Evolutionary conservation across 1,140 invertebrate genomes (phyloP).

Genomic region (Drosophila obscura): DNA sequence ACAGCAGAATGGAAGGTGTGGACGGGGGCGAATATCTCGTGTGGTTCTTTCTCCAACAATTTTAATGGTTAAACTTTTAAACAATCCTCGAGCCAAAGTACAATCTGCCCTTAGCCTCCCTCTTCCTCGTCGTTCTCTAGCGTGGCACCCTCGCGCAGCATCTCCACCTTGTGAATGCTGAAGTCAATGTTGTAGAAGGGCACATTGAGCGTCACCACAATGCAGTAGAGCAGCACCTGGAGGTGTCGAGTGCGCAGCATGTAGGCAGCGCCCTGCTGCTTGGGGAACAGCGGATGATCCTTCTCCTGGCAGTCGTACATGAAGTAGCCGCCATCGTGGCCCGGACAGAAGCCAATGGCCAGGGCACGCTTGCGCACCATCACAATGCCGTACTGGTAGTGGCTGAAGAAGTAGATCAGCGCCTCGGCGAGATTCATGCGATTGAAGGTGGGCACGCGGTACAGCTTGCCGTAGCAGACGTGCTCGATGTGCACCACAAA

Average conservation of each 20-base stretch:
- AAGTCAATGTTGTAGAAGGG: slow-evolving; percentile 80
- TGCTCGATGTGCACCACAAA: slow-evolving; percentile 86
- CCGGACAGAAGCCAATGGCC: slow-evolving; percentile 85
- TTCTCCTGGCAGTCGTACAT: slow-evolving; percentile 87
- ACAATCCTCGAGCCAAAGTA: too few species aligned
- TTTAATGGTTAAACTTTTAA: too few species aligned
- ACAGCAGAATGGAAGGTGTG: too few species aligned
- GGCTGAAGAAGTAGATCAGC: slow-evolving; percentile 86
- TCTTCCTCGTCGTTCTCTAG: slow-evolving; percentile 67
- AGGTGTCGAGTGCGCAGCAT: slow-evolving; percentile 86
- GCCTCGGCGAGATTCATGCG: slow-evolving; percentile 87
- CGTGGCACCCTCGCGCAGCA: slow-evolving; percentile 65
- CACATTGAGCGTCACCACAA: slow-evolving; percentile 85
- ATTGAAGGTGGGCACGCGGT: slow-evolving; percentile 85
- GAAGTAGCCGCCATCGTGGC: slow-evolving; percentile 85
- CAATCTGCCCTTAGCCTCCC: slow-evolving; percentile 19
- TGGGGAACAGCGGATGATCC: slow-evolving; percentile 86
- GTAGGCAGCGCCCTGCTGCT: slow-evolving; percentile 85
- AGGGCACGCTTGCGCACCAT: slow-evolving; percentile 85
- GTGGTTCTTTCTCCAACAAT: background rate
- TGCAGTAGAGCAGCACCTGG: slow-evolving; percentile 86
- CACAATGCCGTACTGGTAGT: slow-evolving; percentile 85
- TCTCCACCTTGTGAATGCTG: slow-evolving; percentile 75
- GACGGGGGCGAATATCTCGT: background rate
- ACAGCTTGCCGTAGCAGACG: slow-evolving; percentile 86